These are phyloP conservation scores for Pampusana beccarii DNA, from an alignment of 2,113 vertebrate genomes.

Conservation along the genomic window DNA sequence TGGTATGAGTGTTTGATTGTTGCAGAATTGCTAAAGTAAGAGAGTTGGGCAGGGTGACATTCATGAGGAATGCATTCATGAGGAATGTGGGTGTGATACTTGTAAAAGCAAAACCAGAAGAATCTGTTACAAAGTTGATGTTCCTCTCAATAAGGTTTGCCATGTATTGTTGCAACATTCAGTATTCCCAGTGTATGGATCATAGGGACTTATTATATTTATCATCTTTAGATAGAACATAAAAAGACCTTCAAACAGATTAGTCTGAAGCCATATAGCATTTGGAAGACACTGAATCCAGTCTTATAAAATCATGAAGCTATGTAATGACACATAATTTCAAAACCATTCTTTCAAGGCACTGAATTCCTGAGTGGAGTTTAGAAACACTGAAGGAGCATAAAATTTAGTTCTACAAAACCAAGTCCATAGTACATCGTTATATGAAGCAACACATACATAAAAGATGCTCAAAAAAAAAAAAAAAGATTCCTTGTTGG, in stretches of 20 bases:
- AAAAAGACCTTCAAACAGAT: not conserved
- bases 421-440: not conserved
- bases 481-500: not conserved
- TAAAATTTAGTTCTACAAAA: not conserved
- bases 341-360: not conserved
- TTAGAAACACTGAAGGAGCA: not conserved
- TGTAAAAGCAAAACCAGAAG: not conserved
- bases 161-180: not conserved
- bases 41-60: not conserved
- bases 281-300: not conserved
- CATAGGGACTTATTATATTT: not conserved
- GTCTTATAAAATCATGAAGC: not conserved
- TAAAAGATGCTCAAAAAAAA: not conserved
- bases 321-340: not conserved
- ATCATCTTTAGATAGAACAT: not conserved
- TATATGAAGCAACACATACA: not conserved
- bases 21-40: not conserved
- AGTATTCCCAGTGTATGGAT: not conserved
- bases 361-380: not conserved
- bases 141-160: not conserved
- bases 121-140: not conserved
- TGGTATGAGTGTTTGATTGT: not conserved
- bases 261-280: not conserved
- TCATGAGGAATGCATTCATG: not conserved
- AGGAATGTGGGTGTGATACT: not conserved